Percentiles rank a stretch among this genome's conserved stretches.
phyloP scores from a whole-genome alignment of 2,888 invertebrate species.

The Neoitamus cyanurus region DNA sequence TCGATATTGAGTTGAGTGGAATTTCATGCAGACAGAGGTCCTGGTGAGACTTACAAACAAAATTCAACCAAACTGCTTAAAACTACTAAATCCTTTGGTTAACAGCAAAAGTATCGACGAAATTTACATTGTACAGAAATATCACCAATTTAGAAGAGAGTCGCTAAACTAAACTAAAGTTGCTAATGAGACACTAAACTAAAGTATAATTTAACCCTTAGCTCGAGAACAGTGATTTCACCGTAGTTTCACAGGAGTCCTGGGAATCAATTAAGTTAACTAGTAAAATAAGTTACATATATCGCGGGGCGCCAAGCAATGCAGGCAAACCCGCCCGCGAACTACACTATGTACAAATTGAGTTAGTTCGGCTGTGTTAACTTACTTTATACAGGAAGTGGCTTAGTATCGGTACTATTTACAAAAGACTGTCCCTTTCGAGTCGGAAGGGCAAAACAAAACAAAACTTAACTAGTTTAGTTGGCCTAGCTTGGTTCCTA shows the following conservation, averaged over 20 bases:
- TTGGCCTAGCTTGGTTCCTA: conserved; percentile 62
- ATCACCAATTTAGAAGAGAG: conserved; percentile 50
- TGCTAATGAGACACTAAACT: background rate
- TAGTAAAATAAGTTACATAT: conserved; percentile 14
- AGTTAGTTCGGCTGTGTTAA: conserved; percentile 30
- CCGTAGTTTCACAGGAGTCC: background rate
- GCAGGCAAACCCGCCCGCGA: background rate
- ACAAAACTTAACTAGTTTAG: conserved; percentile 17
- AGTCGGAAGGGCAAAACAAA: conserved; percentile 5
- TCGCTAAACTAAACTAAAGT: conserved; percentile 47
- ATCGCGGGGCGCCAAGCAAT: background rate
- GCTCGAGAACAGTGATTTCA: background rate
- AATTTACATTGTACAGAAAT: conserved; percentile 48
- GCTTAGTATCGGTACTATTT: conserved; percentile 17
- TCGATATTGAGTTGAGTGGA: conserved; percentile 11
- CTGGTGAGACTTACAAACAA: conserved; percentile 7
- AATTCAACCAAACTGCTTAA: conserved; percentile 27
- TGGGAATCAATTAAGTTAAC: conserved; percentile 7
- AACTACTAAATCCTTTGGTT: conserved; percentile 48
- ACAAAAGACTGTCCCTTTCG: background rate
- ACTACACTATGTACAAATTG: conserved; percentile 26
- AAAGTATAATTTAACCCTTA: background rate
- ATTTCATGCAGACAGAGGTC: conserved; percentile 21
- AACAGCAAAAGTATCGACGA: conserved; percentile 48
- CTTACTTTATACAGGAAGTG: conserved; percentile 28